These are phyloP conservation scores for Propithecus deckenii DNA, from an alignment of 2,797 vertebrate genomes.

Conservation along the genomic window DNA sequence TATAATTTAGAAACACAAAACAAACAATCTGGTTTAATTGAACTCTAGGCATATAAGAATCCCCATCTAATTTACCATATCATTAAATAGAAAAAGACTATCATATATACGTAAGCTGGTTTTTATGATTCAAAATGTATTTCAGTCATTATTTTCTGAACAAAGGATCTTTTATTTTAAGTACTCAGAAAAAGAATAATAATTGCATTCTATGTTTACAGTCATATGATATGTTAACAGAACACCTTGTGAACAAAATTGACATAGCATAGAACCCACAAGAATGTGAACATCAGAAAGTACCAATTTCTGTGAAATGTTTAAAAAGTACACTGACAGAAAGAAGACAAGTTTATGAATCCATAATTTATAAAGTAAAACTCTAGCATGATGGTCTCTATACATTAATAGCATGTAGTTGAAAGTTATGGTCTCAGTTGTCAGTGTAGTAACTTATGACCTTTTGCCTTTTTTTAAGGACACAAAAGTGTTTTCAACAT, in stretches of 20 bases:
- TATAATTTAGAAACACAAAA: slow-evolving; percentile 47
- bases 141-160: slow-evolving; percentile 41
- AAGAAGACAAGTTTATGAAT: background rate
- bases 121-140: slow-evolving; percentile 63
- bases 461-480: background rate
- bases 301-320: background rate
- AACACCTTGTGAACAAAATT: background rate
- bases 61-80: slow-evolving; percentile 70
- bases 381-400: background rate
- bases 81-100: slow-evolving; percentile 66
- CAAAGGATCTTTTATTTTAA: slow-evolving; percentile 17
- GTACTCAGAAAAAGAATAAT: background rate
- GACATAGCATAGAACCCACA: background rate
- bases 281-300: background rate
- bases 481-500: background rate
- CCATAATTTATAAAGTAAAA: background rate
- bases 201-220: background rate
- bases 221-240: background rate
- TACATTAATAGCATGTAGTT: background rate
- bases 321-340: background rate
- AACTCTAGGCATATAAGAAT: slow-evolving; percentile 65
- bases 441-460: background rate
- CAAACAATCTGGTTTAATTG: slow-evolving; percentile 74
- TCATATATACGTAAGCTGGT: slow-evolving; percentile 1
- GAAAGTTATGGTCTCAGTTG: background rate